These are phyloP conservation scores for Drosophila paulistorum DNA, from an alignment of 1,140 invertebrate genomes.

Conservation along the genomic window DNA sequence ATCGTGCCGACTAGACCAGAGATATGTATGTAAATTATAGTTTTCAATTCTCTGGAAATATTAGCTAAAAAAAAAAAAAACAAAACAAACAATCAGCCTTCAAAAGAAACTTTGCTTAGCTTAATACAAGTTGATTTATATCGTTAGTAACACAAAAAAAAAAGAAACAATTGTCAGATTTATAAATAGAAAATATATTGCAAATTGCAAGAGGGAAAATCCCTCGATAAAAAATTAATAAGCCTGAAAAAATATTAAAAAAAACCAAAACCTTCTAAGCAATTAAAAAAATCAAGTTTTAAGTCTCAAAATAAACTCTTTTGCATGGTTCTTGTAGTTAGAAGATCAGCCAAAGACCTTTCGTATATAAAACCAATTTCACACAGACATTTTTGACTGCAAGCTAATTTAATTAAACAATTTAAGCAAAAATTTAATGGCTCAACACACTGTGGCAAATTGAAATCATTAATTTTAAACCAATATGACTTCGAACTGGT, in stretches of 20 bases:
- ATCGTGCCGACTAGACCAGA: conserved; percentile 53
- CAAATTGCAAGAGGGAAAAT: neutral
- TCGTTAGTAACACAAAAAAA: neutral
- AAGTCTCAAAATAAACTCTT: neutral
- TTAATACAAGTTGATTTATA: conserved; percentile 1
- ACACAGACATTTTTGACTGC: neutral
- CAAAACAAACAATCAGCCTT: conserved; percentile 31
- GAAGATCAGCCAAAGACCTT: too few species aligned
- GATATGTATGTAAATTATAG: conserved; percentile 43
- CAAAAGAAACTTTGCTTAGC: conserved; percentile 10
- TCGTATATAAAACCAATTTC: too few species aligned
- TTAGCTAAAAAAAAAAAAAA: conserved; percentile 13
- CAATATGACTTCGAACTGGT: conserved; percentile 31
- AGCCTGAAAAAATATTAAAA: neutral
- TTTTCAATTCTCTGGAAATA: conserved; percentile 51
- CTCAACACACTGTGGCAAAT: conserved; percentile 39
- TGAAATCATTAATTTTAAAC: conserved; percentile 38
- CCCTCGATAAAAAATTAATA: neutral
- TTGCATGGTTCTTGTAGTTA: neutral
- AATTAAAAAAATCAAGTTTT: neutral
- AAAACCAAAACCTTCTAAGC: neutral
- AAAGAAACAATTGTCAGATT: neutral
- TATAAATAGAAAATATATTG: neutral
- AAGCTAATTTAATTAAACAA: conserved; percentile 18
- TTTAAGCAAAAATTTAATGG: conserved; percentile 30